Conservation (phyloP, 2,113 vertebrate genomes). For the Canis aureus region DNA sequence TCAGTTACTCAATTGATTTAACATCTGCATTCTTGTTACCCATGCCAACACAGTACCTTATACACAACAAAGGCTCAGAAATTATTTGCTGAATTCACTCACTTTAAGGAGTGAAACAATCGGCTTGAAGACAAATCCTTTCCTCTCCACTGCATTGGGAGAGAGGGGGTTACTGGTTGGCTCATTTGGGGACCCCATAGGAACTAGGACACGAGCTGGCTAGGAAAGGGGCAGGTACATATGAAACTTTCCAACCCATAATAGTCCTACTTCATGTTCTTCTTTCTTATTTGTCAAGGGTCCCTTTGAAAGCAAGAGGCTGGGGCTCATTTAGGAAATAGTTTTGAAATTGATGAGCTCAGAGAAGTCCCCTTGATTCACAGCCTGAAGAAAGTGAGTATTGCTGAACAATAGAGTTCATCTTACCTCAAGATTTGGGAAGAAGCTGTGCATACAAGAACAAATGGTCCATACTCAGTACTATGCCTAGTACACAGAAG, state of each 20-base stretch:
- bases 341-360: conserved; percentile 40
- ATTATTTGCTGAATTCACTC: background rate
- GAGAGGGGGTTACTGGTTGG: accelerated
- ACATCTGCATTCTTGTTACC: background rate
- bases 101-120: background rate
- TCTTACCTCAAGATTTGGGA: background rate
- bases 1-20: conserved; percentile 25
- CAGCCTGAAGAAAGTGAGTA: conserved; percentile 32
- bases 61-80: background rate
- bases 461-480: background rate
- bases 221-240: background rate
- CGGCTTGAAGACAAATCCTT: conserved; percentile 1
- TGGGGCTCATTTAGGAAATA: background rate
- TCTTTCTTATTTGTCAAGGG: background rate
- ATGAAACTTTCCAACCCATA: background rate
- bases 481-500: background rate
- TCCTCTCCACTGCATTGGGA: background rate
- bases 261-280: background rate
- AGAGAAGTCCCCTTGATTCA: conserved; percentile 1
- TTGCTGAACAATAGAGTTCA: background rate
- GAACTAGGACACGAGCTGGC: background rate
- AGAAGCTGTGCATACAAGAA: background rate
- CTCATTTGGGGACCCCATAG: background rate
- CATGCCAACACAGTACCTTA: no score
- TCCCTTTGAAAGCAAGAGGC: background rate